Evolutionary conservation across 2,797 vertebrate species (phyloP).

Genomic region (Antrozous pallidus): DNA sequence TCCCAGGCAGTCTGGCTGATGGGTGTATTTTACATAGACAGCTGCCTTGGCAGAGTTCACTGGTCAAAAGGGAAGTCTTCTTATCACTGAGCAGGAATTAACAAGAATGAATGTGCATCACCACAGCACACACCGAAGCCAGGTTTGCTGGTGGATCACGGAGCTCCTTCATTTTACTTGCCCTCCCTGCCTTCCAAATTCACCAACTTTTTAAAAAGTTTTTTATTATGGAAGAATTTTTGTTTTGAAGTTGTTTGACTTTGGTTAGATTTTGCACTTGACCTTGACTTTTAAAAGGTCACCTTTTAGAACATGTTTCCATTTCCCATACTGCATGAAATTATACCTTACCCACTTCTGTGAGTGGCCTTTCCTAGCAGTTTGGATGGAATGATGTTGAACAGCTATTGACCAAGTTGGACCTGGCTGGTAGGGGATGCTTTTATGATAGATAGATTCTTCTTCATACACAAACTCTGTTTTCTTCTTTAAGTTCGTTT

Average conservation of each 20-base stretch:
- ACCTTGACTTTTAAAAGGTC: constrained; percentile 69
- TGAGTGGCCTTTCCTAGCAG: neutral
- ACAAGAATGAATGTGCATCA: neutral
- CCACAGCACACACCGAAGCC: neutral
- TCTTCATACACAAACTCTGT: constrained; percentile 78
- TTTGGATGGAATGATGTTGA: constrained; percentile 65
- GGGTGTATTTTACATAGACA: neutral
- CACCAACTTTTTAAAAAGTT: neutral
- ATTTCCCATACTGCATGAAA: constrained; percentile 58
- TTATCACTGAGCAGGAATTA: constrained; percentile 7
- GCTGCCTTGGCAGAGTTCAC: neutral
- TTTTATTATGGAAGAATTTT: constrained; percentile 22
- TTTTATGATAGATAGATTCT: constrained; percentile 15
- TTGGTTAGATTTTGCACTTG: constrained; percentile 67
- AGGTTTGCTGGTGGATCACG: fast-evolving
- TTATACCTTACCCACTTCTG: neutral
- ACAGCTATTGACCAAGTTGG: constrained; percentile 72
- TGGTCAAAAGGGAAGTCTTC: neutral
- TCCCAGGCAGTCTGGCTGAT: neutral
- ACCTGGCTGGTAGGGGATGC: constrained; percentile 67
- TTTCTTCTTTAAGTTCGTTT: constrained; percentile 84
- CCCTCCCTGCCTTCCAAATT: neutral
- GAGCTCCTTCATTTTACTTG: neutral
- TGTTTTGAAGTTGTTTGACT: constrained; percentile 59
- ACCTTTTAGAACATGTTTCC: constrained; percentile 60